These are phyloP conservation scores for Jaculus jaculus DNA, from an alignment of 2,113 vertebrate species.

Conservation along the genomic window DNA sequence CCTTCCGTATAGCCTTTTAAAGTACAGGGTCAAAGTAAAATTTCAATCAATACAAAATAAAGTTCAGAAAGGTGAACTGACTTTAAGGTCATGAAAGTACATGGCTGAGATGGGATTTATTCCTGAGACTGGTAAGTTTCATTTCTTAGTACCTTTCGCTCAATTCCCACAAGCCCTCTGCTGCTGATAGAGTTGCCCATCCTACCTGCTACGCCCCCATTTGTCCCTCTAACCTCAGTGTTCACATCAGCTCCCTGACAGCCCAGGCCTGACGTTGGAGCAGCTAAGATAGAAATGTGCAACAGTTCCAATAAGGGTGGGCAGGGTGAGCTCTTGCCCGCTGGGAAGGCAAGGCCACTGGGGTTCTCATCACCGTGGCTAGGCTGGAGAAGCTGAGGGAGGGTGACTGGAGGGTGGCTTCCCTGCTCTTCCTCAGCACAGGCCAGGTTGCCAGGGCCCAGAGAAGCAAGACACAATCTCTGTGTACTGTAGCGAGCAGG, in stretches of 20 bases:
- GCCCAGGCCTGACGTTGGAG: neutral
- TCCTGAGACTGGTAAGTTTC: neutral
- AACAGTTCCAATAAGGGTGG: conserved; percentile 37
- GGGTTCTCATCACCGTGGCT: neutral
- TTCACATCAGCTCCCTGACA: neutral
- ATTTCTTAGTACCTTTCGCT: neutral
- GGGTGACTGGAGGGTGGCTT: neutral
- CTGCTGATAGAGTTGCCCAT: neutral
- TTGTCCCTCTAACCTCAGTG: neutral
- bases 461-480: neutral
- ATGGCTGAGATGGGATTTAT: neutral
- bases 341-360: conserved; percentile 39
- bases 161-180: neutral
- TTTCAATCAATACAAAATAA: neutral
- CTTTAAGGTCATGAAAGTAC: neutral
- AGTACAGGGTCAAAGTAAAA: neutral
- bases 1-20: neutral
- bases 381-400: neutral
- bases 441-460: neutral
- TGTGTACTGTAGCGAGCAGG: conserved; percentile 6
- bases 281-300: neutral
- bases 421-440: neutral
- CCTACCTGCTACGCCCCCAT: neutral
- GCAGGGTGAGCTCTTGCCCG: neutral
- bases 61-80: neutral